Evolutionary conservation across 2,113 vertebrate species (phyloP).

Genomic region (Trinectes maculatus): DNA sequence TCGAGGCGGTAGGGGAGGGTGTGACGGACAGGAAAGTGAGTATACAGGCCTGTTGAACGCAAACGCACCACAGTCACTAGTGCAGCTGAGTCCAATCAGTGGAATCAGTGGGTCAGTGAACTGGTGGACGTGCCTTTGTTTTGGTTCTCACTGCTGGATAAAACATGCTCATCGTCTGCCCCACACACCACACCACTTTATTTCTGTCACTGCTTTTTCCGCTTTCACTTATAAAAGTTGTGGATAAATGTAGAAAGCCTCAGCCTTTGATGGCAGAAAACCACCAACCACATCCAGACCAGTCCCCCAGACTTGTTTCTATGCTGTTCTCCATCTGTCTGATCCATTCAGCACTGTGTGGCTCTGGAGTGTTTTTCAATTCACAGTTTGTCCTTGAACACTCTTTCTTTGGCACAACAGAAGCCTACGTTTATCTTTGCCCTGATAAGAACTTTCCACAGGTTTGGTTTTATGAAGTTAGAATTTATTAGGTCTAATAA

Average conservation of each 20-base stretch:
- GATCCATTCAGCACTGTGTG: neutral
- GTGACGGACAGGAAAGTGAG: slow-evolving; percentile 87
- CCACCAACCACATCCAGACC: too few species aligned
- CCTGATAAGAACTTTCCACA: slow-evolving; percentile 25
- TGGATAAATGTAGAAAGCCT: neutral
- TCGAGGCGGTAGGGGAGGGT: slow-evolving; percentile 85
- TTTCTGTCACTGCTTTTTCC: neutral
- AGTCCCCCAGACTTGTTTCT: too few species aligned
- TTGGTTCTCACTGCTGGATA: neutral
- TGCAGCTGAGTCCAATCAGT: too few species aligned
- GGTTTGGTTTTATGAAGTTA: neutral
- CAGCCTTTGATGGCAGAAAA: neutral
- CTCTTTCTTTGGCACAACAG: neutral
- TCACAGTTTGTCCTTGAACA: slow-evolving; percentile 26
- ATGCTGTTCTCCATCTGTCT: too few species aligned
- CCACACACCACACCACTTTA: neutral
- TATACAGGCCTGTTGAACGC: too few species aligned
- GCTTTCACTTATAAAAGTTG: neutral
- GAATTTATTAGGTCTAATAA: slow-evolving; percentile 1
- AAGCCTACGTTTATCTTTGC: neutral
- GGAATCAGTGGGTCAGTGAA: too few species aligned
- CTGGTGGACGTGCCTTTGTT: too few species aligned
- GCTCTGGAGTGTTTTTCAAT: slow-evolving; percentile 12
- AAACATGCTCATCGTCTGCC: neutral
- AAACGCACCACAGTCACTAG: neutral